Evolutionary conservation across 2,113 vertebrate genomes (phyloP).

Genomic region (Bambusicola thoracicus): DNA sequence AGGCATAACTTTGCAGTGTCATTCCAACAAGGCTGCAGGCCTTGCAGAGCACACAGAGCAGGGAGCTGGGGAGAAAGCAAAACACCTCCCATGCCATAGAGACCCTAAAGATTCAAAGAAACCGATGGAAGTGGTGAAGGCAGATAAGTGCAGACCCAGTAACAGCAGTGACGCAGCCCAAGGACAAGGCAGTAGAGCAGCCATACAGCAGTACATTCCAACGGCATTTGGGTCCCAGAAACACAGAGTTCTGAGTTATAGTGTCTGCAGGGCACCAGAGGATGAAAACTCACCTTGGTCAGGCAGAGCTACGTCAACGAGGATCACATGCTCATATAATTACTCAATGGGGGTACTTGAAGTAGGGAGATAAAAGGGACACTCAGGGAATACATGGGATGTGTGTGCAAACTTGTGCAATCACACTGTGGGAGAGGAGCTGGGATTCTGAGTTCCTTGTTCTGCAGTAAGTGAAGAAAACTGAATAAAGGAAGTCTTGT

Average conservation of each 20-base stretch:
- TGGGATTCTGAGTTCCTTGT: not conserved
- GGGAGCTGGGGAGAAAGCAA: not conserved
- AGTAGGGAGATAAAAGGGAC: not conserved
- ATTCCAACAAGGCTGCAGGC: not conserved
- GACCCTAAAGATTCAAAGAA: not conserved
- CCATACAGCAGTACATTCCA: not conserved
- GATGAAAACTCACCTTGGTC: not conserved
- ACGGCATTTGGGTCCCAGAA: not conserved
- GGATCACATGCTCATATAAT: not conserved
- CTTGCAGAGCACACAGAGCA: not conserved
- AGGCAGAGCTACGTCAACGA: constrained; percentile 21
- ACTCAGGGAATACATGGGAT: not conserved
- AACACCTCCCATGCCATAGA: not conserved
- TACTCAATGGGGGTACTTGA: constrained; percentile 41
- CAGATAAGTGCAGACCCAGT: not conserved
- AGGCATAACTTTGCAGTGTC: not conserved
- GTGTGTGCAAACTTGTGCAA: not conserved
- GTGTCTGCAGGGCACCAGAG: not conserved
- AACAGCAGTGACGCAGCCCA: not conserved
- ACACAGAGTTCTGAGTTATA: constrained; percentile 12
- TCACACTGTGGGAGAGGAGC: not conserved
- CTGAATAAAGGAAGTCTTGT: not conserved
- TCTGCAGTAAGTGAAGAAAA: not conserved
- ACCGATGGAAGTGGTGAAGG: not conserved
- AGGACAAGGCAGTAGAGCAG: not conserved